These are phyloP conservation scores for Phalanger gymnotis DNA, from an alignment of 2,797 vertebrate genomes.

Conservation along the genomic window DNA sequence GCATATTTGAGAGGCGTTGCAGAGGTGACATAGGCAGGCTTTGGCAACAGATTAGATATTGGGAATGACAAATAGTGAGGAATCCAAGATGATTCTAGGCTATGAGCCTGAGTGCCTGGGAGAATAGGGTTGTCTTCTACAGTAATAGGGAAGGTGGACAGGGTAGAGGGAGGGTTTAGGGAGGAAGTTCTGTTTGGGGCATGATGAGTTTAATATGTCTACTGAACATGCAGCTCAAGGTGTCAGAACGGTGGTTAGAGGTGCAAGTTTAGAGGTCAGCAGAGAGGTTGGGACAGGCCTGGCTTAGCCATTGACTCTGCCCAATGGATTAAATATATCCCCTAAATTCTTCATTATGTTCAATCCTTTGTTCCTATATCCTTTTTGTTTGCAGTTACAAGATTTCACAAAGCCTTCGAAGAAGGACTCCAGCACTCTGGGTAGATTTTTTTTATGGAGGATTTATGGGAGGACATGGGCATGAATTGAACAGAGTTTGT, in stretches of 20 bases:
- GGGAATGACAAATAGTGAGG: too few relatives aligned
- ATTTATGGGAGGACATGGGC: not conserved
- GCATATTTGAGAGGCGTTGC: too few relatives aligned
- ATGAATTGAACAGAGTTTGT: not conserved
- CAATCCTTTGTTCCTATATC: not conserved
- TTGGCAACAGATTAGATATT: too few relatives aligned
- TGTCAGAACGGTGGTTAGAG: not conserved
- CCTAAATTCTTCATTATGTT: not conserved
- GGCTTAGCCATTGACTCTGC: not conserved
- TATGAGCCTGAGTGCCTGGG: too few relatives aligned
- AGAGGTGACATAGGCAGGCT: too few relatives aligned
- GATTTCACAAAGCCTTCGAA: not conserved
- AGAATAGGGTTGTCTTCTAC: too few relatives aligned
- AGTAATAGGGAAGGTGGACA: too few relatives aligned
- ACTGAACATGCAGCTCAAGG: not conserved
- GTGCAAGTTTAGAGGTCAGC: not conserved
- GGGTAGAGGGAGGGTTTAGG: not conserved
- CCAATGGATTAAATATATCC: not conserved
- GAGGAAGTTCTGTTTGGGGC: not conserved
- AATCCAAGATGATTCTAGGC: too few relatives aligned
- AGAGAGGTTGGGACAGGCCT: not conserved
- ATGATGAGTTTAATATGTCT: not conserved
- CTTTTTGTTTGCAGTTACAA: not conserved
- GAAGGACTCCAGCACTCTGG: not conserved
- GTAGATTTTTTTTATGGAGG: not conserved